These are phyloP conservation scores for Manacus vitellinus DNA, from an alignment of 2,113 vertebrate genomes.

Conservation along the genomic window DNA sequence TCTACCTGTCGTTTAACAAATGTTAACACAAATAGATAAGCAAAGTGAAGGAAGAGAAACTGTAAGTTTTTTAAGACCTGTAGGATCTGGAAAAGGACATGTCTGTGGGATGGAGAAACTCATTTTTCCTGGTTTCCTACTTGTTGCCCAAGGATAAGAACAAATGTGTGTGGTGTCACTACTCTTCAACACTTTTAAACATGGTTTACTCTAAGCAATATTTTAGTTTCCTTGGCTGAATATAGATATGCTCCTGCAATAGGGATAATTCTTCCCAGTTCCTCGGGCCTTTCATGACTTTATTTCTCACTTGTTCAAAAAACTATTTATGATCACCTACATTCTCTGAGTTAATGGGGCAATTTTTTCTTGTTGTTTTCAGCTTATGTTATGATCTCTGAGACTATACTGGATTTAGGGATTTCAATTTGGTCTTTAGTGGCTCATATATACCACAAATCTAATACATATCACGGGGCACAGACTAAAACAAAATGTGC, in stretches of 20 bases:
- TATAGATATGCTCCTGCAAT: background rate
- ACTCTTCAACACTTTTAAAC: background rate
- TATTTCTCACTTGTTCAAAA: constrained; percentile 7
- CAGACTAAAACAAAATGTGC: background rate
- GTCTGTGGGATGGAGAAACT: background rate
- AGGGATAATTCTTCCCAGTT: background rate
- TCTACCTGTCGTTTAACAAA: background rate
- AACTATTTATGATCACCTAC: background rate
- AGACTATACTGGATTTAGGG: constrained; percentile 9
- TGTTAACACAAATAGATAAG: background rate
- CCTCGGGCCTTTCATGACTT: background rate
- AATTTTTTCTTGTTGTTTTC: background rate
- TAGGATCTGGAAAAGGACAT: background rate
- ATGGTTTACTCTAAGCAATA: background rate
- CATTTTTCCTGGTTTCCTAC: background rate
- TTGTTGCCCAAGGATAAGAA: background rate
- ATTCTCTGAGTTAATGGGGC: background rate
- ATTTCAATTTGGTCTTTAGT: constrained; percentile 1
- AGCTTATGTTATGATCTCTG: constrained; percentile 9
- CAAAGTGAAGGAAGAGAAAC: background rate
- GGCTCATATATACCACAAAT: background rate
- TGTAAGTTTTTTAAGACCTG: background rate
- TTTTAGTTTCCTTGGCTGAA: background rate
- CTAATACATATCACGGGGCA: background rate
- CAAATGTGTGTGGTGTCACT: background rate